Conservation (phyloP, 1,140 invertebrate genomes). For the Polyergus mexicanus region DNA sequence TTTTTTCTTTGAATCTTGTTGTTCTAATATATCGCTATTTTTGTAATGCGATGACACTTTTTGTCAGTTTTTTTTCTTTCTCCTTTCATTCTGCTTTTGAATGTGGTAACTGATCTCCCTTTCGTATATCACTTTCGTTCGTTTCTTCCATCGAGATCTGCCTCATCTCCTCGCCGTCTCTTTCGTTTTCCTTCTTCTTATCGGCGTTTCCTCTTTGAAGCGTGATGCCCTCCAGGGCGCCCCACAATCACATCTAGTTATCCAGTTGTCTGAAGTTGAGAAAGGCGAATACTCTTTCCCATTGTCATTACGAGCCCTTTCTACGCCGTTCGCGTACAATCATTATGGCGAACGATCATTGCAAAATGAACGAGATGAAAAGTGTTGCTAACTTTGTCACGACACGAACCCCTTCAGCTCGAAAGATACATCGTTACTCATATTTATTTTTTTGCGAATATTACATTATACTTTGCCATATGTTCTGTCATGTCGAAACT, state of each 20-base stretch:
- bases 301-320: constrained; percentile 39
- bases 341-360: constrained; percentile 60
- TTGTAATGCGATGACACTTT: neutral
- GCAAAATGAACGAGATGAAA: constrained; percentile 67
- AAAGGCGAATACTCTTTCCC: constrained; percentile 37
- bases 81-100: neutral
- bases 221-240: constrained; percentile 14
- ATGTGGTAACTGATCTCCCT: neutral
- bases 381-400: constrained; percentile 73
- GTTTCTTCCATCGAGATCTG: constrained; percentile 14
- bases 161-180: neutral
- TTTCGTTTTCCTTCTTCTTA: constrained; percentile 13
- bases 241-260: constrained; percentile 57
- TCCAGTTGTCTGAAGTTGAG: constrained; percentile 35
- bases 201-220: constrained; percentile 42
- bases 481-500: neutral
- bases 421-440: constrained; percentile 7
- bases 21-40: too few relatives aligned
- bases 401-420: constrained; percentile 9
- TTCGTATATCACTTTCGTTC: constrained; percentile 23
- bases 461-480: neutral
- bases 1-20: neutral
- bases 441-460: constrained; percentile 25
- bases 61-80: neutral
- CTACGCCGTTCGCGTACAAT: constrained; percentile 23